phyloP scores from a whole-genome alignment of 2,888 invertebrate genomes.

The Sphaeridia pumilis region DNA sequence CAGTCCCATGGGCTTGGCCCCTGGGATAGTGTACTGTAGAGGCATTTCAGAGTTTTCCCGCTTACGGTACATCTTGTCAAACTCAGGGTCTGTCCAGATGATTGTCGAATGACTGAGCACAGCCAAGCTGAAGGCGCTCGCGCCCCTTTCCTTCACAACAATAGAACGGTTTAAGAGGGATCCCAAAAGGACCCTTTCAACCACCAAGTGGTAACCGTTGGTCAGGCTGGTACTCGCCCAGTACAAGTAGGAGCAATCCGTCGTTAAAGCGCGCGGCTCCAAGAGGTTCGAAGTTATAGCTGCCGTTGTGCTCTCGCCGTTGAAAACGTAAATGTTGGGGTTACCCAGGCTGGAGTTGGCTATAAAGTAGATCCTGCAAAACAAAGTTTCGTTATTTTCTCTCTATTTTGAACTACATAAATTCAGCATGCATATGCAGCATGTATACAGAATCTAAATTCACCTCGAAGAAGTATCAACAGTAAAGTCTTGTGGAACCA shows the following conservation, averaged over 20 bases:
- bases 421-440: neutral
- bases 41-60: too few relatives aligned
- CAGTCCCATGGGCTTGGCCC: too few relatives aligned
- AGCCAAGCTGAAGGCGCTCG: too few relatives aligned
- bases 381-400: neutral
- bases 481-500: neutral
- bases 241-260: slow-evolving; percentile 9
- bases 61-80: too few relatives aligned
- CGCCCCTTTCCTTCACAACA: too few relatives aligned
- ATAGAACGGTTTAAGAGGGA: too few relatives aligned
- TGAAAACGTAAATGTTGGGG: neutral
- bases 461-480: slow-evolving; percentile 8
- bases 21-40: too few relatives aligned
- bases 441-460: neutral
- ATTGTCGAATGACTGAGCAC: too few relatives aligned
- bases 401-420: neutral
- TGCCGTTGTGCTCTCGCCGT: neutral
- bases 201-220: too few relatives aligned
- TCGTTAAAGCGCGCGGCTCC: slow-evolving; percentile 1
- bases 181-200: too few relatives aligned
- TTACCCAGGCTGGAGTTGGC: neutral
- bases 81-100: too few relatives aligned
- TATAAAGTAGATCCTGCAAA: neutral
- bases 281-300: neutral
- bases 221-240: too few relatives aligned